Percentiles rank a stretch among this genome's conserved stretches.
These are phyloP conservation scores for Ferdinandea cuprea DNA, from an alignment of 2,888 invertebrate species.

Conservation along the genomic window DNA sequence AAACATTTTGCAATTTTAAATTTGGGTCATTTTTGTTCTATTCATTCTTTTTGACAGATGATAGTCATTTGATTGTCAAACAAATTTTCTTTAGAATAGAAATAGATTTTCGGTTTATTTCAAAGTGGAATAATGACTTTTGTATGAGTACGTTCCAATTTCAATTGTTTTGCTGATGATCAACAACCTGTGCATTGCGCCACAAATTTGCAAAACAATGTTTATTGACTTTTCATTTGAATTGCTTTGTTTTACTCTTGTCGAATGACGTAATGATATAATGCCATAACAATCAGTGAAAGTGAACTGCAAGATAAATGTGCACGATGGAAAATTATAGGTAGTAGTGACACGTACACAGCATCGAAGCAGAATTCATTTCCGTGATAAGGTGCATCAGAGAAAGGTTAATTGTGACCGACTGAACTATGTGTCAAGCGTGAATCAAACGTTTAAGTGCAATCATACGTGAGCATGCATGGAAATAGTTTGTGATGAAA, in stretches of 20 bases:
- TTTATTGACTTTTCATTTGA: constrained; percentile 23
- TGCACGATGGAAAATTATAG: constrained; percentile 19
- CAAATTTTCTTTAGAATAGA: neutral
- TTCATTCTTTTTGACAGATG: neutral
- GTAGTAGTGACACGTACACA: constrained; percentile 4
- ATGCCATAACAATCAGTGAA: constrained; percentile 12
- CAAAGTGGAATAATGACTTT: neutral
- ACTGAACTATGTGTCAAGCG: neutral
- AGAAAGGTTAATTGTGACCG: neutral
- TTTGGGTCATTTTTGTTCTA: neutral
- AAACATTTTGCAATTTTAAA: neutral
- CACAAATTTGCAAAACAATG: constrained; percentile 33
- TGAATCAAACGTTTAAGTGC: neutral
- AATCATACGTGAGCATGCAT: no score
- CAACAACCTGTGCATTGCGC: neutral
- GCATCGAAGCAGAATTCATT: no score
- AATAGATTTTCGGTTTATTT: neutral
- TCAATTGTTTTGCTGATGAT: no score
- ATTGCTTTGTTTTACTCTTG: constrained; percentile 3
- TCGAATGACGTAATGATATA: constrained; percentile 12
- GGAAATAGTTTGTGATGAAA: no score
- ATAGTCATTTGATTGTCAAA: neutral
- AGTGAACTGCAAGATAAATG: constrained; percentile 8
- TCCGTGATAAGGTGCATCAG: constrained; percentile 1
- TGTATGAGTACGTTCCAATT: no score